Percentiles rank a stretch among this genome's conserved stretches.
phyloP scores from a whole-genome alignment of 2,888 invertebrate species.

The Icerya purchasi region DNA sequence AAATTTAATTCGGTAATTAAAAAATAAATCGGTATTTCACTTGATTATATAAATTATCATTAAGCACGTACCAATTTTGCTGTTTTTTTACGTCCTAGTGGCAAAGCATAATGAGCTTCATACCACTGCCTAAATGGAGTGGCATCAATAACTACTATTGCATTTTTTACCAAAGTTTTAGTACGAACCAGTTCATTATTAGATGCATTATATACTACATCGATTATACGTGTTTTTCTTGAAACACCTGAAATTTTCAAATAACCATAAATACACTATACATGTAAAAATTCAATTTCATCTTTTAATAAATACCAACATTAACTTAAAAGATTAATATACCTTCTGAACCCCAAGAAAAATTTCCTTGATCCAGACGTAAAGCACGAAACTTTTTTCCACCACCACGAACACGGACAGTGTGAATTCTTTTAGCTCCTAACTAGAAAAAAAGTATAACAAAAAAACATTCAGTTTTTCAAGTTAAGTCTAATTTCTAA shows the following conservation, averaged over 20 bases:
- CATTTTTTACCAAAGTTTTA: conserved; percentile 96
- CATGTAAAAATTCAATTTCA: too few species aligned
- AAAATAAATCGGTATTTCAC: too few species aligned
- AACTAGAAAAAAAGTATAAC: conserved; percentile 48
- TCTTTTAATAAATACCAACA: too few species aligned
- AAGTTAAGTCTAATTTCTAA: too few species aligned
- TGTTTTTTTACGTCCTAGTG: conserved; percentile 91
- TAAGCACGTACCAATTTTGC: conserved; percentile 53
- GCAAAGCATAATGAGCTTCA: conserved; percentile 86
- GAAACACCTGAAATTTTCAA: conserved; percentile 55
- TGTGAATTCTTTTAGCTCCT: conserved; percentile 78
- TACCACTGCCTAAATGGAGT: conserved; percentile 99
- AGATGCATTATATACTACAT: conserved; percentile 98
- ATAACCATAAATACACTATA: too few species aligned
- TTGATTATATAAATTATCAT: too few species aligned
- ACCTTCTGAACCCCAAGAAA: conserved; percentile 98
- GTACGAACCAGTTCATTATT: conserved; percentile 99
- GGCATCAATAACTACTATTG: conserved; percentile 90
- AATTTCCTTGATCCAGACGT: conserved; percentile 89
- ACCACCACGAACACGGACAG: conserved; percentile 83
- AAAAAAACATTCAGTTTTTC: too few species aligned
- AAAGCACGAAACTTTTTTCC: conserved; percentile 90
- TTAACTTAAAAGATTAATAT: conserved; percentile 31
- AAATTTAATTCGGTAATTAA: too few species aligned
- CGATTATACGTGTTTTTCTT: conserved; percentile 92